Evolutionary conservation across 1,140 invertebrate genomes (phyloP), one percentile per base, ranked within the genome.

Genomic region (Heliconius nattereri): DNA sequence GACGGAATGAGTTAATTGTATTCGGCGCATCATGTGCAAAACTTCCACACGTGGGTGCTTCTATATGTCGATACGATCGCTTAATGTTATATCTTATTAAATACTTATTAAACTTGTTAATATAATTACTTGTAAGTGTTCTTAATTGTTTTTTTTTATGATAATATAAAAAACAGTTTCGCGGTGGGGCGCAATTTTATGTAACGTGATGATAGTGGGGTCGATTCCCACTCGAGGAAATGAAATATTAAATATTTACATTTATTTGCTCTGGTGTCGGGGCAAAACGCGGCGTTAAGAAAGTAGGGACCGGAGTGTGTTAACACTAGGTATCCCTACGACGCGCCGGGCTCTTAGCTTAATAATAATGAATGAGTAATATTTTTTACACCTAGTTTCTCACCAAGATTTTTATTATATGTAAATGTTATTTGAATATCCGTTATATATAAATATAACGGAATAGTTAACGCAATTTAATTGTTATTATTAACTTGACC

Each of bases 21-120:
- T 79, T 83, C 78, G 80, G 74, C 78, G 76, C 80, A 81, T 85
- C 76, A 81, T 81, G 82, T 81, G 82, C 80, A 83, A 83, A 85
- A 81, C 78, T 80, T 81, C 79, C 52, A 83, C 79, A 85, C 79
- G 79, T 85, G 81, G 84, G 84, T 75, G 82, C 60, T 16, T 66
- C 16, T 26, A 66, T 11, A 66, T 66, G 60, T 66, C 60, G 60
- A 66, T 66, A 29, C 60, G 60, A 66, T 29, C 60, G 13, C 60
- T 66, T 23, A 29, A 66, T 66, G 60, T 29, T 26, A 29, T 66
- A 66, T 66, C 60, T 66, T 23, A 29, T 9, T 66, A 66, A 23
- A 66, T 23, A 66, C 3, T 66, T 29, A 29, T 66, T 57, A 23
- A 66, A 26, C 9, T 13, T 13, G 23, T 13, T 66, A 29, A 23